Conservation (phyloP, 2,113 vertebrate genomes). For the Felis chaus region DNA sequence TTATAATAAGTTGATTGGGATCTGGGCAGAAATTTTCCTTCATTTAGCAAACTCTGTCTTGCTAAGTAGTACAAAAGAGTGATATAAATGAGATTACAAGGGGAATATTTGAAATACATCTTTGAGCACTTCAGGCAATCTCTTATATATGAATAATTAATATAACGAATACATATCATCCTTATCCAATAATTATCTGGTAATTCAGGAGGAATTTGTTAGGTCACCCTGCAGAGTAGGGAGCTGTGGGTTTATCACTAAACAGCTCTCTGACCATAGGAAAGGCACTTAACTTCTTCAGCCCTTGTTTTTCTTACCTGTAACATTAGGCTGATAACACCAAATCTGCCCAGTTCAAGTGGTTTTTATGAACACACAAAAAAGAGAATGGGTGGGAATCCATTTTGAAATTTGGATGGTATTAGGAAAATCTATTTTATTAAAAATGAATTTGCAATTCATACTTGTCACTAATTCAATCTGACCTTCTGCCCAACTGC, state of each 20-base stretch:
- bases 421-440: conserved; percentile 3
- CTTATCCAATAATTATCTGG: conserved; percentile 72
- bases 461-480: conserved; percentile 26
- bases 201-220: conserved; percentile 70
- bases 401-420: conserved; percentile 39
- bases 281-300: conserved; percentile 18
- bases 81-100: conserved; percentile 66
- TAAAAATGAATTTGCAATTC: conserved; percentile 46
- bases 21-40: conserved; percentile 71
- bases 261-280: conserved; percentile 37
- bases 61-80: conserved; percentile 55
- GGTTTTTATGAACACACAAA: background rate
- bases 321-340: conserved; percentile 25
- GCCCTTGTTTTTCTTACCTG: conserved; percentile 57
- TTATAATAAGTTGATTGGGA: conserved; percentile 75
- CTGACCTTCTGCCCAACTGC: background rate
- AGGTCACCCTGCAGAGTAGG: conserved; percentile 49
- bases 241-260: conserved; percentile 9
- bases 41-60: conserved; percentile 67
- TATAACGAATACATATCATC: conserved; percentile 67
- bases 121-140: conserved; percentile 72
- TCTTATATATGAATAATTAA: conserved; percentile 77
- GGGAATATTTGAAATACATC: conserved; percentile 67
- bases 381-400: background rate
- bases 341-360: background rate